phyloP scores from a whole-genome alignment of 1,140 invertebrate genomes.

The Aphelenchoides besseyi region DNA sequence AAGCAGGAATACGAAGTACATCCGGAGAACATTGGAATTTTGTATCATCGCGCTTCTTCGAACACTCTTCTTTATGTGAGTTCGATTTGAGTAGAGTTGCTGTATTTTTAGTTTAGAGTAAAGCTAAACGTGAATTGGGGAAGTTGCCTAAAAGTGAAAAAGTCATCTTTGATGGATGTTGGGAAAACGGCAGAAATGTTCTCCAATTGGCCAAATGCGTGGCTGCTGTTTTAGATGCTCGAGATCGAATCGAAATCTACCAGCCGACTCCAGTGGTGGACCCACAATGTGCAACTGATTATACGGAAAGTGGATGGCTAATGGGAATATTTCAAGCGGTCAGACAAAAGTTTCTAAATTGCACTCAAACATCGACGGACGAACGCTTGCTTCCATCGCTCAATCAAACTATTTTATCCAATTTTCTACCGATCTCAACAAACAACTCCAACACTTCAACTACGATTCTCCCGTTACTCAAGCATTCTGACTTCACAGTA shows the following conservation, averaged over 20 bases:
- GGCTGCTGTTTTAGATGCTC: background rate
- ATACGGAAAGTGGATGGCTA: constrained; percentile 4
- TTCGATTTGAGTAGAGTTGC: background rate
- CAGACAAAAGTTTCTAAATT: background rate
- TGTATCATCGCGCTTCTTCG: constrained; percentile 18
- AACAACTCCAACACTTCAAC: too few species aligned
- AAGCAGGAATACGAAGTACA: constrained; percentile 15
- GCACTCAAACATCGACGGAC: background rate
- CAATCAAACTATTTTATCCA: too few species aligned
- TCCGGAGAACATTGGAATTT: constrained; percentile 5
- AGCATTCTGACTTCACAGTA: too few species aligned
- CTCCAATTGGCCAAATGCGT: constrained; percentile 17
- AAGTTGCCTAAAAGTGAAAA: background rate
- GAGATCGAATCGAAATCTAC: background rate
- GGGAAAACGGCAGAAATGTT: background rate
- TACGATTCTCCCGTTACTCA: too few species aligned
- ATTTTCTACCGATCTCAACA: too few species aligned
- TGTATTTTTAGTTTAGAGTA: background rate
- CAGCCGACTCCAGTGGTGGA: background rate
- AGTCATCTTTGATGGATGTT: background rate
- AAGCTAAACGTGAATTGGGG: constrained; percentile 10
- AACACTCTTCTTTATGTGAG: constrained; percentile 15
- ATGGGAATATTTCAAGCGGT: background rate
- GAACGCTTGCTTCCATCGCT: background rate
- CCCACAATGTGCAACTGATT: background rate